phyloP scores from a whole-genome alignment of 2,797 vertebrate species.

The Danio kyathit region DNA sequence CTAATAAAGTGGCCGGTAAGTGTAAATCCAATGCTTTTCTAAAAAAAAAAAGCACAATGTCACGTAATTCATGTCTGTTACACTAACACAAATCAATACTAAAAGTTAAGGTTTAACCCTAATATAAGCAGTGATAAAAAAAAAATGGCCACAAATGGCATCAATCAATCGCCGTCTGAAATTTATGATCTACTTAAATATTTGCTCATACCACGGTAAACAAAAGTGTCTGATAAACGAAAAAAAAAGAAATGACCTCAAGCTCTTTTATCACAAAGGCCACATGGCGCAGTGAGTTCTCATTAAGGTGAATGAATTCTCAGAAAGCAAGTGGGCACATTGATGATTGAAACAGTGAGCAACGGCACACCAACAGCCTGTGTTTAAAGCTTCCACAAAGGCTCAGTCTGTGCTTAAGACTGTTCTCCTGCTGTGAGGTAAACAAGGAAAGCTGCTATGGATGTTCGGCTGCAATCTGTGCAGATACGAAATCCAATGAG shows the following conservation, averaged over 20 bases:
- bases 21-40: background rate
- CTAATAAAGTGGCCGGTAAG: no score
- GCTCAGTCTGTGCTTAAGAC: slow-evolving; percentile 23
- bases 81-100: background rate
- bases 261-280: slow-evolving; percentile 25
- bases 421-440: slow-evolving; percentile 36
- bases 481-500: slow-evolving; percentile 6
- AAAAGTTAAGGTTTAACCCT: background rate
- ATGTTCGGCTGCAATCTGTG: slow-evolving; percentile 19
- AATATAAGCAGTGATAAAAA: background rate
- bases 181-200: background rate
- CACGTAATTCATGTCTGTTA: background rate
- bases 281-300: slow-evolving; percentile 48
- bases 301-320: slow-evolving; percentile 41
- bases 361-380: slow-evolving; percentile 51
- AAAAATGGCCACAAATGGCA: background rate
- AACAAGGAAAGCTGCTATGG: slow-evolving; percentile 3
- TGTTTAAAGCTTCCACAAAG: slow-evolving; percentile 27
- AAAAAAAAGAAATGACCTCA: slow-evolving; percentile 18
- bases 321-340: slow-evolving; percentile 50
- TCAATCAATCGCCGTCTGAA: slow-evolving; percentile 4
- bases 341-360: slow-evolving; percentile 55
- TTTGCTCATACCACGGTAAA: background rate
- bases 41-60: background rate
- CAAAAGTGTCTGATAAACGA: background rate